Base-by-base conservation (phyloP, 2,888 invertebrate species). In the Onchidella celtica region DNA sequence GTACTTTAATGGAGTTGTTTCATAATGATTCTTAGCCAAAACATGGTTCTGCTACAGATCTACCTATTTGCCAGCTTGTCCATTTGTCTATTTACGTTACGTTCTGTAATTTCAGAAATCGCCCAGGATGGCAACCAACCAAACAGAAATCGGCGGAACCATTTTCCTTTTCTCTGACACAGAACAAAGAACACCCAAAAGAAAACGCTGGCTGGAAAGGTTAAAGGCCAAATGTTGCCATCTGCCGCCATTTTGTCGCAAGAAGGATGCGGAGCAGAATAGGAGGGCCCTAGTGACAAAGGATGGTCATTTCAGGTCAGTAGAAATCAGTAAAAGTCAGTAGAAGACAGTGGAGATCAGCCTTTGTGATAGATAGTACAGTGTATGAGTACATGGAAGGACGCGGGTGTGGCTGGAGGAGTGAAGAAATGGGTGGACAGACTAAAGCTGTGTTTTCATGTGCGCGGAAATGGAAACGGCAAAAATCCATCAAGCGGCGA, bases 291-390 rank as follows among this genome's bases (percentile, higher is more conserved):
- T 84, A 55, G 72, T 98, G 86, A 97, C 97, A 94, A 98, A 99
- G 93, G 97, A 98, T 93, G 98, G 99, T 86, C 97, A 97, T 93
- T 97, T 97, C 94, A 98, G 98, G 94, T 97, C 98, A 85, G 96
- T 61, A 29, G 17, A 11, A 29, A 3, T 1, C n/a, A n/a, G n/a
- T n/a, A n/a, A n/a, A n/a, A n/a, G n/a, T n/a, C n/a, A n/a, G n/a
- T n/a, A n/a, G n/a, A n/a, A n/a, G n/a, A n/a, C n/a, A n/a, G n/a
- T n/a, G n/a, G n/a, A n/a, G n/a, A n/a, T n/a, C n/a, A n/a, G n/a
- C n/a, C n/a, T n/a, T n/a, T n/a, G n/a, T n/a, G n/a, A n/a, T n/a
- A n/a, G n/a, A n/a, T n/a, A n/a, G n/a, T n/a, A n/a, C n/a, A n/a
- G n/a, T n/a, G n/a, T n/a, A n/a, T n/a, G n/a, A n/a, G n/a, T n/a